phyloP scores from a whole-genome alignment of 1,140 invertebrate species.

The Aphidius gifuensis region DNA sequence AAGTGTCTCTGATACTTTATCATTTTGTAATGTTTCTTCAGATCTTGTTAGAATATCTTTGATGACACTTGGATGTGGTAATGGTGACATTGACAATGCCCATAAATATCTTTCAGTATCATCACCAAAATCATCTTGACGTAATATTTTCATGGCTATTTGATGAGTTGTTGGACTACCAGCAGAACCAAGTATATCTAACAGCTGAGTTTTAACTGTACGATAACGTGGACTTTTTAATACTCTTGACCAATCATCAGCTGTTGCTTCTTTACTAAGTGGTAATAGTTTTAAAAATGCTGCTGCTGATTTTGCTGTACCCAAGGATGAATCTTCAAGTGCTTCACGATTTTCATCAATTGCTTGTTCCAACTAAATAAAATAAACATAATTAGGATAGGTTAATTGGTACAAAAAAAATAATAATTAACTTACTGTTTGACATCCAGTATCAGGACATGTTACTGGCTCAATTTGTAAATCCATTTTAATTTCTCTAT shows the following conservation, averaged over 20 bases:
- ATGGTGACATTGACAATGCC: slow-evolving; percentile 62
- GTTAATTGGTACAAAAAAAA: background rate
- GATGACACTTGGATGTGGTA: slow-evolving; percentile 55
- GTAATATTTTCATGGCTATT: slow-evolving; percentile 64
- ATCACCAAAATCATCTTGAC: slow-evolving; percentile 60
- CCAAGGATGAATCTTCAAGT: slow-evolving; percentile 58
- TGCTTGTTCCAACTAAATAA: slow-evolving; percentile 52
- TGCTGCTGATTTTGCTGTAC: slow-evolving; percentile 62
- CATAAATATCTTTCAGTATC: slow-evolving; percentile 72
- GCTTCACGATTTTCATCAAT: slow-evolving; percentile 58
- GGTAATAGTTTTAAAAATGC: slow-evolving; percentile 64
- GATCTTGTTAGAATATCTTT: slow-evolving; percentile 58
- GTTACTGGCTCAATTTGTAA: slow-evolving; percentile 35
- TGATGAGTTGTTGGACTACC: slow-evolving; percentile 66
- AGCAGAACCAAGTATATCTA: slow-evolving; percentile 68
- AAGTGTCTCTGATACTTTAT: slow-evolving; percentile 64
- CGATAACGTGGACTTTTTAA: slow-evolving; percentile 53
- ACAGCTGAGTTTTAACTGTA: slow-evolving; percentile 59
- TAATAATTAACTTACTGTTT: slow-evolving; percentile 43
- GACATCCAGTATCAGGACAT: slow-evolving; percentile 54
- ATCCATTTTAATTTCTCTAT: slow-evolving; percentile 34
- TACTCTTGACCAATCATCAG: slow-evolving; percentile 61
- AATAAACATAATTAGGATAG: background rate
- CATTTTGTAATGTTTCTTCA: slow-evolving; percentile 53
- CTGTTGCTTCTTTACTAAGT: slow-evolving; percentile 57